Percentiles rank a stretch among this genome's conserved stretches.
Evolutionary conservation across 2,797 vertebrate genomes (phyloP).

Genomic region (Sebastes vulpes): DNA sequence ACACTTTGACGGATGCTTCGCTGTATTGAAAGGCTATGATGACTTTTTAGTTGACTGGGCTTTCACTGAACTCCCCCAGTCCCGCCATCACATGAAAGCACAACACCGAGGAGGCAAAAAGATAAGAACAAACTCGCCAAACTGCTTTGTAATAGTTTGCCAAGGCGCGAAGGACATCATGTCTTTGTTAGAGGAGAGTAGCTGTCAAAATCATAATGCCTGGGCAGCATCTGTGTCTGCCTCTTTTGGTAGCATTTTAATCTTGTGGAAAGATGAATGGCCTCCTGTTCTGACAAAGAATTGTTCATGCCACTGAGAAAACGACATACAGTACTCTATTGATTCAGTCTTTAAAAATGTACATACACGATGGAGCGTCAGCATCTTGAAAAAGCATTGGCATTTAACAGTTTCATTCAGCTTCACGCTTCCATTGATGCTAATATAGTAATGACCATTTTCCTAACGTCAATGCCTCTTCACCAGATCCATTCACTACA

Average conservation of each 20-base stretch:
- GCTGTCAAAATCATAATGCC: constrained; percentile 69
- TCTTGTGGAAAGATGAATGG: constrained; percentile 7
- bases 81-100: constrained; percentile 63
- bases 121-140: constrained; percentile 72
- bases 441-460: background rate
- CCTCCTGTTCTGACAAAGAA: constrained; percentile 22
- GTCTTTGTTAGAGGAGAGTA: constrained; percentile 68
- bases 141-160: constrained; percentile 71
- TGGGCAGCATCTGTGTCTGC: constrained; percentile 5
- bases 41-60: constrained; percentile 81
- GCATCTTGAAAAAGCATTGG: background rate
- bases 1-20: constrained; percentile 76
- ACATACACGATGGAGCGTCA: background rate
- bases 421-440: background rate
- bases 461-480: background rate
- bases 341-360: background rate
- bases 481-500: background rate
- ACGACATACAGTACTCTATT: background rate
- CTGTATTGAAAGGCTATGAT: constrained; percentile 75
- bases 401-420: background rate
- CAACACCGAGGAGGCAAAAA: constrained; percentile 46
- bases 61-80: constrained; percentile 65
- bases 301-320: background rate
- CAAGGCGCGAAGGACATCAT: constrained; percentile 54
- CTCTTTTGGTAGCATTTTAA: constrained; percentile 21